Evolutionary conservation across 2,113 vertebrate genomes (phyloP).

Genomic region (Planiliza haematocheilus): DNA sequence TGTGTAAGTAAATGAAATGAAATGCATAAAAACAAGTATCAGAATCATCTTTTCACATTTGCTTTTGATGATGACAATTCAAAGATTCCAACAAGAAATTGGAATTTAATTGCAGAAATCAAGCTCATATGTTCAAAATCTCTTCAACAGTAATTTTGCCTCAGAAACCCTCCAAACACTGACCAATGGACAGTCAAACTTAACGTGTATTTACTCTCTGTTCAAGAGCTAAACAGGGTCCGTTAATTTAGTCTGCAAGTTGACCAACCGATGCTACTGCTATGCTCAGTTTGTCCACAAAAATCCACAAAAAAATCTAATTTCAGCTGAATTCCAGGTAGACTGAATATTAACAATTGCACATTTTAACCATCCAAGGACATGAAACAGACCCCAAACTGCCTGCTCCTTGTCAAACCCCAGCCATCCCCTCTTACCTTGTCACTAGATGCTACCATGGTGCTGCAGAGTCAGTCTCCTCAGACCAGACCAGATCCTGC

Average conservation of each 20-base stretch:
- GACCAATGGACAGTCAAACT: too few relatives aligned
- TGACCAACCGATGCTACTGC: not conserved
- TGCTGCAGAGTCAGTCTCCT: slow-evolving; percentile 50
- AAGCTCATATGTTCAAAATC: too few relatives aligned
- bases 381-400: not conserved
- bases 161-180: too few relatives aligned
- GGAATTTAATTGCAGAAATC: too few relatives aligned
- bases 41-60: too few relatives aligned
- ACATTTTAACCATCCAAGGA: not conserved
- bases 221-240: not conserved
- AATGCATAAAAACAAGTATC: too few relatives aligned
- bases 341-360: not conserved
- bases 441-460: slow-evolving; percentile 59
- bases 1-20: too few relatives aligned
- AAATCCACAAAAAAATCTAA: not conserved
- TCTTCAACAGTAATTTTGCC: too few relatives aligned
- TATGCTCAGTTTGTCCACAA: not conserved
- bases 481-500: slow-evolving; percentile 23
- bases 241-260: not conserved
- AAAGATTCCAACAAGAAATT: too few relatives aligned
- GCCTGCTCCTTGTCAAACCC: not conserved
- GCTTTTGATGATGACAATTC: too few relatives aligned
- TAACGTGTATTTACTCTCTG: too few relatives aligned
- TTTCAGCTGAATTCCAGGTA: not conserved
- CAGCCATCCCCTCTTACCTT: slow-evolving; percentile 64